Base-by-base conservation (phyloP, 2,888 invertebrate genomes). In the Mythimna impura region DNA sequence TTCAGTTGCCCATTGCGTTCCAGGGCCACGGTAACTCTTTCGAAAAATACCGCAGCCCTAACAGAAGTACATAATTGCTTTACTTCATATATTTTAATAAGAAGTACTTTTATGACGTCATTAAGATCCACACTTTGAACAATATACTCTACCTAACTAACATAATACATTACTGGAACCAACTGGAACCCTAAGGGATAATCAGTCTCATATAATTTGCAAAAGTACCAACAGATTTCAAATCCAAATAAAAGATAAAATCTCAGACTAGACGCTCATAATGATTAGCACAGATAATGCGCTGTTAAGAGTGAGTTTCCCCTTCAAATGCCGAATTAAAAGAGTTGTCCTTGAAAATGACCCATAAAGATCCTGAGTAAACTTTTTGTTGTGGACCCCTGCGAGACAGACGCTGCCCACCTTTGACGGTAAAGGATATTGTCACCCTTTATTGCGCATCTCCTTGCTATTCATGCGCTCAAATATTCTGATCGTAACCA, bases 311-410 rank as follows among this genome's bases (percentile, higher is more conserved):
- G 57, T 36, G 58, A 73, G 60, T 62, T 73, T 76, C 72, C 85
- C 86, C 82, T 82, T 65, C 75, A 71, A 80, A 79, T 79, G 77
- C 72, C 80, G 73, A 71, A 80, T 85, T 87, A 86, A 83, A 87
- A 86, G 83, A 81, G 47, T 67, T 88, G 89, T 83, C 94, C 94
- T 95, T 94, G 94, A 87, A 86, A 90, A 88, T 93, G 89, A 91
- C 92, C 92, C 88, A 91, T 91, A 91, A 91, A 90, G 80, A 86
- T 89, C 78, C 78, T 83, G 81, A 90, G 87, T 86, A 76, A 77
- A 63, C 64, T 83, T 90, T 93, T 94, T 94, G 92, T 93, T 86
- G 79, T 80, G 87, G 65, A 91, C 94, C 94, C 94, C 91, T 87
- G 84, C 87, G 83, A 88, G 66, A 50, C 76, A 60, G 87, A 86